phyloP scores from a whole-genome alignment of 2,113 vertebrate species.

The Ciconia stormi region DNA sequence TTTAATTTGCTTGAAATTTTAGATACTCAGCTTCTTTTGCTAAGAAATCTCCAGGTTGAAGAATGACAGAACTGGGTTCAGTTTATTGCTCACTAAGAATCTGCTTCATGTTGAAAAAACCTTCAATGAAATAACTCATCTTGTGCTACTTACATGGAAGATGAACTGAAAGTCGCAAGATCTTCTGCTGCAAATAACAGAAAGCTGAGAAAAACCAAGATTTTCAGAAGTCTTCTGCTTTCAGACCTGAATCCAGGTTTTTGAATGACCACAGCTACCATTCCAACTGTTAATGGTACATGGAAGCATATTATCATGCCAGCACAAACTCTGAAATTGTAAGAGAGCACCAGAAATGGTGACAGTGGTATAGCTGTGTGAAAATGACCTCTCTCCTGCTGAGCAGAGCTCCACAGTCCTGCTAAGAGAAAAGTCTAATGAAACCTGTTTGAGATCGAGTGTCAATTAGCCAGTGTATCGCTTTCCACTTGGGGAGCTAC shows the following conservation, averaged over 20 bases:
- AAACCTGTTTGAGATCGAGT: not conserved
- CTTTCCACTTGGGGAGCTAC: not conserved
- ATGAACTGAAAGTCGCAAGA: not conserved
- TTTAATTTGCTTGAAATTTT: not conserved
- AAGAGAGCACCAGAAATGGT: not conserved
- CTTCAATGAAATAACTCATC: not conserved
- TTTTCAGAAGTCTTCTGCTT: not conserved
- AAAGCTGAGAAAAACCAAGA: not conserved
- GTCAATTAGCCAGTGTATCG: fast-evolving
- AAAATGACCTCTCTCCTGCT: not conserved
- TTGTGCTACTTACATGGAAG: not conserved
- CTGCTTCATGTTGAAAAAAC: fast-evolving
- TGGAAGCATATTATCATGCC: not conserved
- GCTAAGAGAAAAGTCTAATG: not conserved
- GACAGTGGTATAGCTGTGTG: not conserved
- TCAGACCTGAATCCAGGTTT: not conserved
- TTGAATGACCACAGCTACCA: not conserved
- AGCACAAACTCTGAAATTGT: not conserved
- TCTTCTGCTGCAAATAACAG: not conserved
- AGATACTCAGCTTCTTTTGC: not conserved
- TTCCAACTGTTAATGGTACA: not conserved
- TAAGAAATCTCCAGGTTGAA: not conserved
- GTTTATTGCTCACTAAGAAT: not conserved
- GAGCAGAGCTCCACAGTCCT: not conserved
- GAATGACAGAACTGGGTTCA: not conserved